phyloP scores from a whole-genome alignment of 2,113 vertebrate species.

The Alexandromys fortis region DNA sequence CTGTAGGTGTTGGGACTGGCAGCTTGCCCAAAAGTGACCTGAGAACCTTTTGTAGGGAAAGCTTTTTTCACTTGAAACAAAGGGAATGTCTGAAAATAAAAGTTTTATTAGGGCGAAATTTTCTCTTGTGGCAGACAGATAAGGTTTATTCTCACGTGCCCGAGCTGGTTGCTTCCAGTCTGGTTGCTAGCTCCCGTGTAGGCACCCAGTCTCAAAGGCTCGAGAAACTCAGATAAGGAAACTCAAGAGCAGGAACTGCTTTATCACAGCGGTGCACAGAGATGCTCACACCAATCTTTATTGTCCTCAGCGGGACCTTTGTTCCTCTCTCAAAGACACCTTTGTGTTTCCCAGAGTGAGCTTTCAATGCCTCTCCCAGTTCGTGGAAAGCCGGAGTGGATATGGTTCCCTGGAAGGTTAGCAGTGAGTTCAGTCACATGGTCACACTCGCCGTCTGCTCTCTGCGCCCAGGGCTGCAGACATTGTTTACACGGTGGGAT shows the following conservation, averaged over 20 bases:
- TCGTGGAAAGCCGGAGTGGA: constrained; percentile 60
- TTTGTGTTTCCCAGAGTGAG: constrained; percentile 68
- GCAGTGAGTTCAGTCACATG: background rate
- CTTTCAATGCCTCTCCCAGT: constrained; percentile 57
- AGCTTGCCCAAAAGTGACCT: constrained; percentile 12
- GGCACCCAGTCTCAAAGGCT: constrained; percentile 54
- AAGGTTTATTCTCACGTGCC: constrained; percentile 43
- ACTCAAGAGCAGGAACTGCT: constrained; percentile 53
- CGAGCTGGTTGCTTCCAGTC: constrained; percentile 32
- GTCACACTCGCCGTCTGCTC: background rate
- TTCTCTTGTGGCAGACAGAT: constrained; percentile 56
- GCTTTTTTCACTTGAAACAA: background rate
- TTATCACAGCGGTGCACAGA: constrained; percentile 65
- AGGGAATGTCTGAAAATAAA: constrained; percentile 51
- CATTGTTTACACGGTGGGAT: too few relatives aligned
- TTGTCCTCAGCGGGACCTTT: constrained; percentile 55
- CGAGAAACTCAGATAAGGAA: constrained; percentile 76
- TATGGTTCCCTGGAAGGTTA: constrained; percentile 51
- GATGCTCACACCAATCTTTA: constrained; percentile 63
- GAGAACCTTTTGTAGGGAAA: constrained; percentile 19
- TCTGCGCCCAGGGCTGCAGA: background rate
- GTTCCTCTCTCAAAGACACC: constrained; percentile 58
- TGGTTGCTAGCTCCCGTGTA: constrained; percentile 33
- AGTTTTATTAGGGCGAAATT: constrained; percentile 63
- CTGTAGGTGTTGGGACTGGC: constrained; percentile 24